Conservation (phyloP, 2,888 invertebrate genomes). For the Molanna angustata region DNA sequence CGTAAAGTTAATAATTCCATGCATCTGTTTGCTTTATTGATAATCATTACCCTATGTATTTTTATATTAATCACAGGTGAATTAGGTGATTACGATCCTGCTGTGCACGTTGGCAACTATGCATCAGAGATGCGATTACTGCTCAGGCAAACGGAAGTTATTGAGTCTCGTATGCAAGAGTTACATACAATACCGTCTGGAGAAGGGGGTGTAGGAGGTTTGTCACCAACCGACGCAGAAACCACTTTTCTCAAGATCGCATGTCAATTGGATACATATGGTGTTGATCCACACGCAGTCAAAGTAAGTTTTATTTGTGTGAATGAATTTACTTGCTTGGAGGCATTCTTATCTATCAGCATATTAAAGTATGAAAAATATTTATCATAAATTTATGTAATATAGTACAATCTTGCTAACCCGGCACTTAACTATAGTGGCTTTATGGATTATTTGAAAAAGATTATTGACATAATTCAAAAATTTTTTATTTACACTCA, state of each 20-base stretch:
- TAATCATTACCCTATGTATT: no score
- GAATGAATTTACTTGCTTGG: not conserved
- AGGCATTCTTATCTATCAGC: not conserved
- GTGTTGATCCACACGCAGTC: conserved; percentile 96
- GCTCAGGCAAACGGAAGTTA: conserved; percentile 85
- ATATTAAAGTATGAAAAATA: not conserved
- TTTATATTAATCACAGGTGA: no score
- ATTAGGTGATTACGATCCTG: conserved; percentile 90
- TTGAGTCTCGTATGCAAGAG: conserved; percentile 92
- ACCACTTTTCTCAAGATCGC: conserved; percentile 88
- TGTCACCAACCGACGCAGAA: conserved; percentile 85
- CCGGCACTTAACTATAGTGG: no score
- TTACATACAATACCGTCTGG: conserved; percentile 73
- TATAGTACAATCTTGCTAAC: no score
- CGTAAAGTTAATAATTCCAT: no score
- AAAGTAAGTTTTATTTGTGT: conserved; percentile 62
- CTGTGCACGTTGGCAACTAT: conserved; percentile 85
- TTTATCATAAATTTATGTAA: not conserved
- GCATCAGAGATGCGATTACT: conserved; percentile 88
- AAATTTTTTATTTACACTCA: no score
- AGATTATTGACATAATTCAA: no score
- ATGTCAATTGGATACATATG: conserved; percentile 91
- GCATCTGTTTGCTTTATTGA: no score
- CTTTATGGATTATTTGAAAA: no score
- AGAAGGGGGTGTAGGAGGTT: conserved; percentile 69